Evolutionary conservation across 2,113 vertebrate species (phyloP), one percentile per base, ranked within the genome.

Genomic region (Myotis davidii): DNA sequence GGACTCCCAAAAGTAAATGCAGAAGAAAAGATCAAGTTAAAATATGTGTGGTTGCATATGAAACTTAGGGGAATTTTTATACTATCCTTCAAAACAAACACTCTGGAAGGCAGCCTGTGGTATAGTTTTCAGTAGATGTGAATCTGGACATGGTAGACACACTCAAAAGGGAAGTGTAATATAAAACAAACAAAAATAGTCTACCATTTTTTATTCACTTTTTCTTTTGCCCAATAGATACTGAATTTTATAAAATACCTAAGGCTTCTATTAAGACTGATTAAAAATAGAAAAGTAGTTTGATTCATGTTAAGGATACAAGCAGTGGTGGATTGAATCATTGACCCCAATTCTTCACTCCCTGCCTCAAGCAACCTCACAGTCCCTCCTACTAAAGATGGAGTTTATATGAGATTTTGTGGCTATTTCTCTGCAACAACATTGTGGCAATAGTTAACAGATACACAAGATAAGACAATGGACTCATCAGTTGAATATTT

Each of bases 11-110:
- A 96, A 96, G 87, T 88, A 93, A 95, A 94, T 61, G 78, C 88
- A 82, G 84, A 94, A 92, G 94, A 91, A 92, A 94, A 95, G 85
- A 93, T 37, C 48, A 85, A 70, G 79, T 96, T 93, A 89, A 96
- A 96, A 81, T 98, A 96, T 95, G 91, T 94, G 96, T 81, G 94
- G 96, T 87, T 95, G 87, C 42, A 56, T 69, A 88, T 27, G 67
- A 91, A 88, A 69, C 67, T 85, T 85, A 52, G 18, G 92, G 85
- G 96, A 94, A 95, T 77, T 95, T 93, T 97, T 94, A 94, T 73
- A 64, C 94, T 73, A 9, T 42, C 70, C 94, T 94, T 92, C 65
- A 88, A 95, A 90, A 95, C 87, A 88, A 95, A 90, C 39, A 61
- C 48, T 16, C 65, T 84, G 59, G 92, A 94, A 94, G 77, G 59